These are phyloP conservation scores for Magallana ariakensis DNA, from an alignment of 1,140 invertebrate genomes.

Conservation along the genomic window DNA sequence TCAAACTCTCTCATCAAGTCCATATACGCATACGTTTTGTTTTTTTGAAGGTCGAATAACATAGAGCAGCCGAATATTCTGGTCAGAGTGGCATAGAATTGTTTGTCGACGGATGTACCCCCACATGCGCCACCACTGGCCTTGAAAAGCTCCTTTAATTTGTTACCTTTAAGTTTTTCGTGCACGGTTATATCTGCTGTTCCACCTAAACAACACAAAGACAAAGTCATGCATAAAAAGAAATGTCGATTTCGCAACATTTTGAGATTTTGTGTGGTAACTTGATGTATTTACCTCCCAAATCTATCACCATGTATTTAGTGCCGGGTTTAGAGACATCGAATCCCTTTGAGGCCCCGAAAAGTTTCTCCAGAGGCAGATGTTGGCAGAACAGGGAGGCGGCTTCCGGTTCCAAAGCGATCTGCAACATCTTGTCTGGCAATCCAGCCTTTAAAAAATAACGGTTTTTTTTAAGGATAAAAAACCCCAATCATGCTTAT, in stretches of 20 bases:
- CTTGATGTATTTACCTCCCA: slow-evolving; percentile 36
- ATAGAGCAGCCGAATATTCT: slow-evolving; percentile 26
- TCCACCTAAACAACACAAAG: slow-evolving; percentile 76
- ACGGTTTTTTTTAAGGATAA: too few species aligned
- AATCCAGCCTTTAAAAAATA: slow-evolving; percentile 36
- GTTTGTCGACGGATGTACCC: slow-evolving; percentile 67
- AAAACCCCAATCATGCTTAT: too few species aligned
- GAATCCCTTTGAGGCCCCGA: slow-evolving; percentile 31
- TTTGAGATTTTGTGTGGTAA: too few species aligned
- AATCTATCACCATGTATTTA: slow-evolving; percentile 49
- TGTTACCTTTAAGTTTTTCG: slow-evolving; percentile 80
- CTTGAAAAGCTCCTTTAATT: slow-evolving; percentile 82
- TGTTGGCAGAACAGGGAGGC: slow-evolving; percentile 82
- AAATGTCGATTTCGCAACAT: too few species aligned
- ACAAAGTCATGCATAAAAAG: not conserved
- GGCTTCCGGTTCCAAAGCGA: slow-evolving; percentile 83
- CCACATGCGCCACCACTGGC: slow-evolving; percentile 83
- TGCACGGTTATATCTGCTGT: slow-evolving; percentile 84
- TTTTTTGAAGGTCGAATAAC: not conserved
- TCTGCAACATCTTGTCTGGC: slow-evolving; percentile 16
- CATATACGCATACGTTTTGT: slow-evolving; percentile 16
- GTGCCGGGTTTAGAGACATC: slow-evolving; percentile 37
- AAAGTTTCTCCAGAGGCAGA: slow-evolving; percentile 42
- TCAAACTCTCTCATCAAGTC: slow-evolving; percentile 47
- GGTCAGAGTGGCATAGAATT: slow-evolving; percentile 1